Evolutionary conservation across 2,113 vertebrate genomes (phyloP), one percentile per base, ranked within the genome.

Genomic region (Brienomyrus brachyistius): DNA sequence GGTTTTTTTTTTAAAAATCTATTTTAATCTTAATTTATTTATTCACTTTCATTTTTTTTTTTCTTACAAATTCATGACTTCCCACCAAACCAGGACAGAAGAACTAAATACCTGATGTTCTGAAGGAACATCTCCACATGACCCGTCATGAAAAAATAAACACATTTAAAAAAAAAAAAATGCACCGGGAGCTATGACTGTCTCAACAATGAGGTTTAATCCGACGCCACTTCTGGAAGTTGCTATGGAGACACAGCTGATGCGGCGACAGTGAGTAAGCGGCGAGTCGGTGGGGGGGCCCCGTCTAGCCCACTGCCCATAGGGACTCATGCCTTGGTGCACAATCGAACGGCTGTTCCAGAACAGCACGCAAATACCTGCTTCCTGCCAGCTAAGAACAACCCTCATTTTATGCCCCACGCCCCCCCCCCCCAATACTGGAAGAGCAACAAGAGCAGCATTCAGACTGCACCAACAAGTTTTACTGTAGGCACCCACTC

Each of bases 241-340:
- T 56, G 54, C 56, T 66, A 66, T 21, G 56, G 87, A 62, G 66
- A 88, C 87, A 43, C 54, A 43, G 56, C 56, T 45, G 87, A 88
- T 56, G 23, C 50, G 23, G 54, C 40, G 23, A 66, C 87, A 45
- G 56, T 88, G 87, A 62, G 56, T 43, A 66, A 45, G 40, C 66
- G 27, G 56, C 1, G 19, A n/a, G 21, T 87, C 31, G 0, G 31
- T 87, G 35, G 40, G 35, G 45, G 4, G 8, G 8, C 4, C 52
- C 35, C n/a, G 54, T 88, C 52, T 88, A 87, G 50, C 51, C 85
- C 51, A 1, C 85, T 88, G 54, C 66, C 43, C 87, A 88, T 35
- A n/a, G 17, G 19, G 40, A 15, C 19, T 17, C 15, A 19, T 15
- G 50, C 19, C 48, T 31, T 11, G 15, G 21, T 13, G 17, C 8